Base-by-base conservation (phyloP, 2,797 vertebrate genomes). In the Nyctalus aviator region DNA sequence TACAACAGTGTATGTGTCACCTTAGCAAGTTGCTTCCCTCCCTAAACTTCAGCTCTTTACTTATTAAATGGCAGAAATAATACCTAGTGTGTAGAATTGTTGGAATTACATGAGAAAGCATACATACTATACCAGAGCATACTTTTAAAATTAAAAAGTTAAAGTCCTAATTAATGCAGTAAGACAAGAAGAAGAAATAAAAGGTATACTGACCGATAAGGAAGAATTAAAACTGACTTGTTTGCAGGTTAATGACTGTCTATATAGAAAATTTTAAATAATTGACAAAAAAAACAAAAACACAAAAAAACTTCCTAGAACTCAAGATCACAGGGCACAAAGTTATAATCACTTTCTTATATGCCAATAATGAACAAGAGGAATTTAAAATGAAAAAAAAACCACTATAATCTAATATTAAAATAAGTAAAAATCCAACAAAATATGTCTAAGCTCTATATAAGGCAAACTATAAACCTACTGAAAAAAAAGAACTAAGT, bases 61-160 rank as follows among this genome's bases (percentile, higher is more conserved):
- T 92, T 64, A 53, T 27, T 64, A 75, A 81, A 23, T 87, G 69
- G 37, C 30, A 72, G 35, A 81, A 73, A 32, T 75, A 23, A 46
- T 81, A 72, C 27, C 55, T 64, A 32, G 23, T 25, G 5, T 25
- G 8, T 35, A 48, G n/a, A 82, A 10, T 57, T 57, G 15, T 27
- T 30, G 30, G 17, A 82, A 82, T 55, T 66, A 68, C 27, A 6
- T 35, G 48, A 37, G 12, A 75, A 75, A 37, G 37, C 53, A 23
- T 50, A 14, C 17, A 48, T 25, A 30, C 10, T 50, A 8, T 37
- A 14, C 12, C 2, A 3, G 44, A 62, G 27, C 27, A 23, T 84
- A 66, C 83, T 66, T 88, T 88, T 78, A n/a, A 76, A 91, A 91
- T 66, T 83, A 87, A 88, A 72, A 9, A 44, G 72, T 64, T 78